Percentiles rank a stretch among this genome's conserved stretches.
Conservation (phyloP, 2,113 vertebrate species). For the Poeciliopsis occidentalis region DNA sequence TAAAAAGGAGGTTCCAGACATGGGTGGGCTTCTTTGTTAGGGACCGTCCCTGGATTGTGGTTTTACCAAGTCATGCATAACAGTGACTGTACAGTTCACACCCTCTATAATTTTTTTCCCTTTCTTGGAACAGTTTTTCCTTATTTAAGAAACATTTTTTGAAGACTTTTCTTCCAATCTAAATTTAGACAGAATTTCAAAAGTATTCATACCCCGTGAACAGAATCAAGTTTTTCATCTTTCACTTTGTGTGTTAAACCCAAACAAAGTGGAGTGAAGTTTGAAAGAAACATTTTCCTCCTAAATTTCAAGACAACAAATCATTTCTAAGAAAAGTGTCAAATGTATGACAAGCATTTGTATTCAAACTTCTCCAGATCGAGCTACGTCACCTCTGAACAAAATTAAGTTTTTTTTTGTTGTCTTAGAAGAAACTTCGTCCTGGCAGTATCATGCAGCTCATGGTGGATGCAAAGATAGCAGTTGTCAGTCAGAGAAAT, state of each 20-base stretch:
- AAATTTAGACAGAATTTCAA: not conserved
- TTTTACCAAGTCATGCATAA: constrained; percentile 10
- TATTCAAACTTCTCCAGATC: not conserved
- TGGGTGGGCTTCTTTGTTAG: constrained; percentile 5
- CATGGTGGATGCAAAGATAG: not conserved
- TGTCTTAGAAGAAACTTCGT: no score
- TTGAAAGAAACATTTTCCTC: not conserved
- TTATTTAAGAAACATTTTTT: not conserved
- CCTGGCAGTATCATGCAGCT: not conserved
- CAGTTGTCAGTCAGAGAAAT: not conserved
- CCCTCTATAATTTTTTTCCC: not conserved
- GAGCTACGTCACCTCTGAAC: no score
- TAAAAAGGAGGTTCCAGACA: constrained; percentile 21
- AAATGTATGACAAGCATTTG: no score
- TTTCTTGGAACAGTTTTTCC: not conserved
- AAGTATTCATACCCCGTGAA: not conserved
- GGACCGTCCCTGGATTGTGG: constrained; percentile 14
- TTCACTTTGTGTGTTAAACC: not conserved
- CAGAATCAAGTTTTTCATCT: not conserved
- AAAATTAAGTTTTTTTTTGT: no score
- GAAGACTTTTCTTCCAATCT: no score
- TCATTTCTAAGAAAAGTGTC: not conserved
- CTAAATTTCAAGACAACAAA: not conserved
- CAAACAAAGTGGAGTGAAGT: not conserved
- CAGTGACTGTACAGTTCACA: constrained; percentile 1